A percentile compares a stretch with the other conserved stretches of the same genome.
phyloP scores from a whole-genome alignment of 2,888 invertebrate species.

The Leucophora obtusa region DNA sequence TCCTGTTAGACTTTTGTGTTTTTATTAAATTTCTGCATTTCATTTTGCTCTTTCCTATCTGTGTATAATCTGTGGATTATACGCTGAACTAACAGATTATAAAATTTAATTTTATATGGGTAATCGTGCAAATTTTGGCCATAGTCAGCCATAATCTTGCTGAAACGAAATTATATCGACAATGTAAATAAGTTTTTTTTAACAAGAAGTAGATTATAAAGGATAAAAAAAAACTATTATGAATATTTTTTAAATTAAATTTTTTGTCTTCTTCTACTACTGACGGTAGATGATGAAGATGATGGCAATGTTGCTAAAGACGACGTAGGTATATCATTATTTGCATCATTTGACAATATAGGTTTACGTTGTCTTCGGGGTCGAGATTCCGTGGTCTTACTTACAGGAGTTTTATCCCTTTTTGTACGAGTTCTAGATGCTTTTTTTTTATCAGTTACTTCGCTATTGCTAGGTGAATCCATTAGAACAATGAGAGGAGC shows the following conservation, averaged over 20 bases:
- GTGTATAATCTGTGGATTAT: too few species aligned
- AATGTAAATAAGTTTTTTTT: neutral
- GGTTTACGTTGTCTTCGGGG: conserved; percentile 28
- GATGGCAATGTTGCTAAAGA: conserved; percentile 10
- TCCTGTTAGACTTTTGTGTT: too few species aligned
- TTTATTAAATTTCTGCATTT: too few species aligned
- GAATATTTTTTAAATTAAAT: conserved; percentile 10
- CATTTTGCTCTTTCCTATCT: too few species aligned
- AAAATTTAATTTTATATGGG: too few species aligned
- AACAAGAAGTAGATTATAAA: neutral
- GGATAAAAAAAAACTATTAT: neutral
- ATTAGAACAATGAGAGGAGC: conserved; percentile 15
- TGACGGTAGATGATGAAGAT: neutral
- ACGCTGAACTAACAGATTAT: too few species aligned
- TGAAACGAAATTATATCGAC: too few species aligned
- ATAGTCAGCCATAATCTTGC: too few species aligned
- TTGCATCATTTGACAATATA: conserved; percentile 7
- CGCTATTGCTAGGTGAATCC: conserved; percentile 3
- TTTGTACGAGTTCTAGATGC: conserved; percentile 13
- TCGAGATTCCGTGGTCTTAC: neutral
- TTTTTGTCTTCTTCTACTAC: conserved; percentile 37
- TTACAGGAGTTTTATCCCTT: conserved; percentile 26
- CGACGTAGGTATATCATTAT: neutral
- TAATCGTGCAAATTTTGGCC: too few species aligned
- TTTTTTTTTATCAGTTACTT: conserved; percentile 17